These are phyloP conservation scores for Ellobium chinense DNA, from an alignment of 2,888 invertebrate species.

Conservation along the genomic window DNA sequence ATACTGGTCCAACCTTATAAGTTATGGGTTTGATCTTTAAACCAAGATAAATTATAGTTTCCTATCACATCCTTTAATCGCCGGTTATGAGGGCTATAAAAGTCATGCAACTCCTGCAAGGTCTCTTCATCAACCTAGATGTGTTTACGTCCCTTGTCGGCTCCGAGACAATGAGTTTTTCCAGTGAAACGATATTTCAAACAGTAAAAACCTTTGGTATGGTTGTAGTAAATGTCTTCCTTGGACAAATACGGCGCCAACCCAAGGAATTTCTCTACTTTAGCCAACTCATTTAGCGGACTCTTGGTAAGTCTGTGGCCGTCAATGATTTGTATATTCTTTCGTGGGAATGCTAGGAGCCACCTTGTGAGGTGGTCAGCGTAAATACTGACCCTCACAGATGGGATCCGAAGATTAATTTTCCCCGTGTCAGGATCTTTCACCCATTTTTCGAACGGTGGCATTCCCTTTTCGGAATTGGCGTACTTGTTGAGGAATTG, in stretches of 20 bases:
- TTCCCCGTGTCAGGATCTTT: neutral
- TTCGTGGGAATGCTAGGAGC: neutral
- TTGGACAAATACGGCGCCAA: neutral
- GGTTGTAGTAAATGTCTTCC: neutral
- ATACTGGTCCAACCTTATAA: too few relatives aligned
- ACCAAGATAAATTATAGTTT: neutral
- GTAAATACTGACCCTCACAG: neutral
- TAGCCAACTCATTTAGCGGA: neutral
- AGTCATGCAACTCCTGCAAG: neutral
- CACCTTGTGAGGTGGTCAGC: neutral
- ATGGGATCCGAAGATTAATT: neutral
- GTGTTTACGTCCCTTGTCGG: neutral
- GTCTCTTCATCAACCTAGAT: neutral
- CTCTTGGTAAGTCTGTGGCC: neutral
- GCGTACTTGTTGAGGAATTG: neutral
- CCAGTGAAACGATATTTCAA: neutral
- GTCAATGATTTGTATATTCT: neutral
- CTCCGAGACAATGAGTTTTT: neutral
- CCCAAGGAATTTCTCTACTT: neutral
- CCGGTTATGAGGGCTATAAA: neutral
- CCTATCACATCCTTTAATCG: neutral
- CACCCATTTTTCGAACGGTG: neutral
- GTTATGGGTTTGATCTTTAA: neutral
- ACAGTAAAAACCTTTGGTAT: conserved; percentile 9
- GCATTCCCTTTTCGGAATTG: neutral